Evolutionary conservation across 2,797 vertebrate species (phyloP), one percentile per base, ranked within the genome.

Genomic region (Myotis pilosus): DNA sequence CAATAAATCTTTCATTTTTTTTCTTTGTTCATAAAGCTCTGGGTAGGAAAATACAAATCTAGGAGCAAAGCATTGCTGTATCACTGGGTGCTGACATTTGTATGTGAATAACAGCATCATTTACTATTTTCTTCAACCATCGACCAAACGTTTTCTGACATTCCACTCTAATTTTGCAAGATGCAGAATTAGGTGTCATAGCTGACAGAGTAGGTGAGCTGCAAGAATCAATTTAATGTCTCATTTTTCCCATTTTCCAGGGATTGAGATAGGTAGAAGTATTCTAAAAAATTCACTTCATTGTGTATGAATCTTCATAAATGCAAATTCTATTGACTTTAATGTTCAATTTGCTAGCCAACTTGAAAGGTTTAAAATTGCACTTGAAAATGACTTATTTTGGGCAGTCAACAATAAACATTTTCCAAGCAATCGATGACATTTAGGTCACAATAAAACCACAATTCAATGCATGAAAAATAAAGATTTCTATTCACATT

Each of bases 61-160:
- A 94, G 88, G n/a, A 93, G 55, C n/a, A 96, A 69, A 72, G n/a
- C 4, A 20, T 28, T 83, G 22, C 25, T 94, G 23, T 84, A 49
- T 93, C 96, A 84, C 94, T 95, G 44, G 41, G 53, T 62, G 30
- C 33, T 97, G 93, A 93, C 79, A 92, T 95, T 97, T 96, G 64
- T 86, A 87, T 69, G 36, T 94, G 91, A 94, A 81, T 94, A 92
- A 76, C 36, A 93, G 30, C 75, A 87, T 90, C 49, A 80, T 95
- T 96, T 93, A 94, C 93, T 97, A 92, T 96, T 95, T 96, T 91
- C 84, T 92, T 72, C 68, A 96, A 69, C 71, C 74, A 33, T 96
- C 89, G 88, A 44, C 87, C 81, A 96, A 97, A 96, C 95, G 87
- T 47, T 89, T 93, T 96, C 96, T 97, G 92, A 96, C 94, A 95